Evolutionary conservation across 2,113 vertebrate species (phyloP).

Genomic region (Rhinoptilus africanus): DNA sequence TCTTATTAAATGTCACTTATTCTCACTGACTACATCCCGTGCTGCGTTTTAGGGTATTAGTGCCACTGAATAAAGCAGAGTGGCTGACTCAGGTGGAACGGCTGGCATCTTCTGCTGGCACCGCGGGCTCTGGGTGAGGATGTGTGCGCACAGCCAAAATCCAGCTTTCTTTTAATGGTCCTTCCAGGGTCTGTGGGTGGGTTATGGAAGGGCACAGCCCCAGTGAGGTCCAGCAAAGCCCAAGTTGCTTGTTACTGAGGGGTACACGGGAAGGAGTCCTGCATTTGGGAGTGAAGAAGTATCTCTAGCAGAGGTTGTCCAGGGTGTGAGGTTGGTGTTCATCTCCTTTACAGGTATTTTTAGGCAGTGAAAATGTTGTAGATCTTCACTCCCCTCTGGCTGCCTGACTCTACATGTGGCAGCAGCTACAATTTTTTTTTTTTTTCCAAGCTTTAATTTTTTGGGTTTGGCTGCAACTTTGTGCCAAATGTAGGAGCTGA

Average conservation of each 20-base stretch:
- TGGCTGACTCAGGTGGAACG: not conserved
- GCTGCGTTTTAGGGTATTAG: not conserved
- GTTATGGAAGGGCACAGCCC: not conserved
- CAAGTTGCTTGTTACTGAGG: not conserved
- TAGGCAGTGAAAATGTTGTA: not conserved
- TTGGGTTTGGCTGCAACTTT: not conserved
- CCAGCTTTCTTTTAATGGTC: not conserved
- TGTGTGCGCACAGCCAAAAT: not conserved
- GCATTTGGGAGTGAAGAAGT: not conserved
- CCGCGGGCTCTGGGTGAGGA: not conserved
- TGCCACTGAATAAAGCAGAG: not conserved
- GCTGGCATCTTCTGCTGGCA: not conserved
- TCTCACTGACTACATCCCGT: accelerated
- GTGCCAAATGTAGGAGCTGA: not conserved
- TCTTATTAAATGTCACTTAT: not conserved
- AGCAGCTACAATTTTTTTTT: not conserved
- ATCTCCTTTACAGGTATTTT: not conserved
- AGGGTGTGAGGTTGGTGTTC: not conserved
- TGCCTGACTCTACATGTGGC: not conserved
- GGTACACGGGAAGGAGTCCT: not conserved
- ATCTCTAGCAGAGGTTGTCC: not conserved
- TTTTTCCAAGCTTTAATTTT: not conserved
- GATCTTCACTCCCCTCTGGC: not conserved
- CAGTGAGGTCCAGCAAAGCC: not conserved
- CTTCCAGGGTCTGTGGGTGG: not conserved